Base-by-base conservation (phyloP, 2,113 vertebrate genomes). In the Chitala chitala region DNA sequence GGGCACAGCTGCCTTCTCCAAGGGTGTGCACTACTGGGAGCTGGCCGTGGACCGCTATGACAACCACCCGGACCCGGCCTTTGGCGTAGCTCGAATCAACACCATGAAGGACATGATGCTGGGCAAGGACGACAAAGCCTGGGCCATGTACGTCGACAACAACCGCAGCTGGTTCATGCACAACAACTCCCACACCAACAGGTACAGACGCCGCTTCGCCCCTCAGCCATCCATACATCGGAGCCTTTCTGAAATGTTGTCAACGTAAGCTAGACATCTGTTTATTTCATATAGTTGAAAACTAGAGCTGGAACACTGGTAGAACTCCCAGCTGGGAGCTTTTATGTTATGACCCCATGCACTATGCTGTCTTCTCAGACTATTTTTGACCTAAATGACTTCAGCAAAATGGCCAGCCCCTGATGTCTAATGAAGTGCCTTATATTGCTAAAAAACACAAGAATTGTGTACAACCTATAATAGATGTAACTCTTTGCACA, bases 81-180 rank as follows among this genome's bases (percentile, higher is more conserved):
- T 99, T 0, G 97, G 96, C 1, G 90, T 99, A 71, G 97, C 97
- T 22, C 87, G 97, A 82, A 95, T 96, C 79, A 96, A 95, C 0
- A 94, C 95, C 0, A 87, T 90, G 82, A 98, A 96, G 75, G 97
- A 99, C 85, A 94, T 94, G 90, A 99, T 99, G 97, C 85, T 98
- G 58, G 97, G 97, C 63, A 98, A 98, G 79, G 97, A 99, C 0
- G 96, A 98, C 84, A 98, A 95, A 78, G 96, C 96, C 0, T 99
- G 97, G 97, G 97, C 97, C 82, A 99, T 99, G 97, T 99, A 99
- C 0, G 96, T 99, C 85, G 97, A 99, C 90, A 99, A 96, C 92
- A 98, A 98, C 85, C 96, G 97, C 84, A 98, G 95, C 85, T 99
- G 97, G 97, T 98, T 98, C 88, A 98, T 99, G 96, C 97, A 99